These are phyloP conservation scores for Patella pellucida DNA, from an alignment of 2,888 invertebrate species.

Conservation along the genomic window DNA sequence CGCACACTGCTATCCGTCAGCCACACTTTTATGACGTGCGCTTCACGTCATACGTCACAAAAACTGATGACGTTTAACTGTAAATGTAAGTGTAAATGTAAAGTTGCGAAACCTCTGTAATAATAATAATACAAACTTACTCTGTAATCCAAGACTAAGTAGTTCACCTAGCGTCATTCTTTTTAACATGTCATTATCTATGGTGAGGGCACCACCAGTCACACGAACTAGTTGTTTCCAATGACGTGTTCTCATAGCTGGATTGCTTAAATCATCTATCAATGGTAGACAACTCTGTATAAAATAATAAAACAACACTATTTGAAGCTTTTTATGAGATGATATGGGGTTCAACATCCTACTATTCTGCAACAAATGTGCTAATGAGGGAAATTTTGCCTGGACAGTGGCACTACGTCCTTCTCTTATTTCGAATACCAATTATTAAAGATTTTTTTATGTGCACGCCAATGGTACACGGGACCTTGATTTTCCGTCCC, in stretches of 20 bases:
- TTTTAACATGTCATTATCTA: constrained; percentile 70
- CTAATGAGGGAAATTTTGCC: neutral
- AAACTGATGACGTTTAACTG: too few species aligned
- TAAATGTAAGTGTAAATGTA: too few species aligned
- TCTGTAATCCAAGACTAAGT: constrained; percentile 69
- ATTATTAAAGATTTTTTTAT: neutral
- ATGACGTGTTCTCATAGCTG: constrained; percentile 70
- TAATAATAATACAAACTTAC: constrained; percentile 46
- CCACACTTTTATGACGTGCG: too few species aligned
- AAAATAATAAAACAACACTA: neutral
- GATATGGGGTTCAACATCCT: too few species aligned
- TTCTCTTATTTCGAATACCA: neutral
- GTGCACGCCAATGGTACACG: neutral
- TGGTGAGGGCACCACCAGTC: constrained; percentile 68
- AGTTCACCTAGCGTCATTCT: constrained; percentile 70
- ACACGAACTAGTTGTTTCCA: constrained; percentile 71
- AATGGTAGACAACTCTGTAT: constrained; percentile 66
- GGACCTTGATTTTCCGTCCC: neutral
- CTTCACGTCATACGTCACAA: too few species aligned
- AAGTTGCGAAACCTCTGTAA: too few species aligned
- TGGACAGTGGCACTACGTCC: neutral
- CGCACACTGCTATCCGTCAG: too few species aligned
- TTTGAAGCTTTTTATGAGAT: neutral
- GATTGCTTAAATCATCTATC: constrained; percentile 70
- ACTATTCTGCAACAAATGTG: too few species aligned